phyloP scores from a whole-genome alignment of 2,797 vertebrate species.

The Bothrops alternatus region DNA sequence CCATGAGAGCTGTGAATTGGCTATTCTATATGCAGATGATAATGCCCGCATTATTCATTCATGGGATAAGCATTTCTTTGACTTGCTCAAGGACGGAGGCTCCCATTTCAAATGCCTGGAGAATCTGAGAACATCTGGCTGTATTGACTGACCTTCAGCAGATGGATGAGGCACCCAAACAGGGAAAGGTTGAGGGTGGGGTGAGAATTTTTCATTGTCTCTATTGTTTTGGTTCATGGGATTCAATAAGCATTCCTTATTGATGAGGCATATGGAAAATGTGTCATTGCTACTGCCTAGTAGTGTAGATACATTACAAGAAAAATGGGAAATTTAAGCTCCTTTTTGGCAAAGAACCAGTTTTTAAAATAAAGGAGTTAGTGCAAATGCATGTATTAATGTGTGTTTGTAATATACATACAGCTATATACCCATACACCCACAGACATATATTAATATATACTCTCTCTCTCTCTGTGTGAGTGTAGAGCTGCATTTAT shows the following conservation, averaged over 20 bases:
- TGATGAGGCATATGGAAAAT: not conserved
- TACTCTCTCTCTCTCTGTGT: not conserved
- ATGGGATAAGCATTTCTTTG: slow-evolving; percentile 27
- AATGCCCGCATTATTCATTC: slow-evolving; percentile 30
- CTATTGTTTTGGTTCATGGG: not conserved
- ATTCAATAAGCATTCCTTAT: not conserved
- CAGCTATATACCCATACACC: not conserved
- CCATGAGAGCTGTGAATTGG: not conserved
- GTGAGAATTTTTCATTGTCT: not conserved
- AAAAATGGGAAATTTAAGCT: not conserved
- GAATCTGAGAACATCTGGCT: slow-evolving; percentile 31
- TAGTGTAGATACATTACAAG: not conserved
- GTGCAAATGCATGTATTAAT: not conserved
- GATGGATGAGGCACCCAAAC: slow-evolving; percentile 7
- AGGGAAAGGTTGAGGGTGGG: not conserved
- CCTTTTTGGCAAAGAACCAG: not conserved
- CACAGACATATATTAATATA: not conserved
- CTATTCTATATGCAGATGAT: slow-evolving; percentile 35
- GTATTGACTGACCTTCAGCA: slow-evolving; percentile 35
- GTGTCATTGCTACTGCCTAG: not conserved
- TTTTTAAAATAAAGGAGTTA: not conserved
- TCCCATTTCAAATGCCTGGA: slow-evolving; percentile 29
- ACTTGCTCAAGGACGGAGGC: slow-evolving; percentile 29
- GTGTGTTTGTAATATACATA: not conserved
- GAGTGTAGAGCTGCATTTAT: not conserved